Conservation (phyloP, 2,113 vertebrate genomes). For the Carettochelys insculpta region DNA sequence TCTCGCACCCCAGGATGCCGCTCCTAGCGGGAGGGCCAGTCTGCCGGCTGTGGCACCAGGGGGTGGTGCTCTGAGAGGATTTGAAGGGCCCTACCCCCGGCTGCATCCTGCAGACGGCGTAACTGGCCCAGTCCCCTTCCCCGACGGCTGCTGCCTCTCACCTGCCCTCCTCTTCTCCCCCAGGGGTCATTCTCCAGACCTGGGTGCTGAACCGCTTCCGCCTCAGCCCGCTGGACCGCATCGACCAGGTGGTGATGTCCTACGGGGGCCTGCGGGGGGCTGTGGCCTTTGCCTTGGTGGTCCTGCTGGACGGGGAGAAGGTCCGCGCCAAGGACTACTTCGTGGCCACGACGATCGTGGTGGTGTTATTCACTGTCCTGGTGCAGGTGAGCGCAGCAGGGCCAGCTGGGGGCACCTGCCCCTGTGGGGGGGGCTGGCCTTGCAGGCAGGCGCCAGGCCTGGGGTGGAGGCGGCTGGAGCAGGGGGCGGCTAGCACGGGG, state of each 20-base stretch:
- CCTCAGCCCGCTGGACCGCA: conserved; percentile 91
- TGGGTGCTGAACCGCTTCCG: conserved; percentile 93
- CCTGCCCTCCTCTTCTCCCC: conserved; percentile 53
- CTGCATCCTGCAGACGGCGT: background rate
- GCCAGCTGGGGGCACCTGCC: background rate
- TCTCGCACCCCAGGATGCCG: background rate
- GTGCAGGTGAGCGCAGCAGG: conserved; percentile 86
- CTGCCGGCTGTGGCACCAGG: background rate
- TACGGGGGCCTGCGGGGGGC: conserved; percentile 95
- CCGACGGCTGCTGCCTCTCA: conserved; percentile 6
- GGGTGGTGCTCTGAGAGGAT: background rate
- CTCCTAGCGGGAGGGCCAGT: background rate
- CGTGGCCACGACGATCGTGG: conserved; percentile 94
- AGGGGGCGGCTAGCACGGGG: background rate
- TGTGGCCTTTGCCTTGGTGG: conserved; percentile 93
- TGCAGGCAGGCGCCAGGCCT: background rate
- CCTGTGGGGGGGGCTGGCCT: background rate
- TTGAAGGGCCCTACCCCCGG: conserved; percentile 3
- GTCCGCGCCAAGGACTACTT: conserved; percentile 97
- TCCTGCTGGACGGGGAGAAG: conserved; percentile 85
- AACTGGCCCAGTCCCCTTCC: background rate
- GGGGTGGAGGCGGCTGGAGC: background rate
- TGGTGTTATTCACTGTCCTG: conserved; percentile 98
- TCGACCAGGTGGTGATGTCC: conserved; percentile 98
- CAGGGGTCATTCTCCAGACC: conserved; percentile 93